phyloP scores from a whole-genome alignment of 2,113 vertebrate species.

The Terrapene triunguis region DNA sequence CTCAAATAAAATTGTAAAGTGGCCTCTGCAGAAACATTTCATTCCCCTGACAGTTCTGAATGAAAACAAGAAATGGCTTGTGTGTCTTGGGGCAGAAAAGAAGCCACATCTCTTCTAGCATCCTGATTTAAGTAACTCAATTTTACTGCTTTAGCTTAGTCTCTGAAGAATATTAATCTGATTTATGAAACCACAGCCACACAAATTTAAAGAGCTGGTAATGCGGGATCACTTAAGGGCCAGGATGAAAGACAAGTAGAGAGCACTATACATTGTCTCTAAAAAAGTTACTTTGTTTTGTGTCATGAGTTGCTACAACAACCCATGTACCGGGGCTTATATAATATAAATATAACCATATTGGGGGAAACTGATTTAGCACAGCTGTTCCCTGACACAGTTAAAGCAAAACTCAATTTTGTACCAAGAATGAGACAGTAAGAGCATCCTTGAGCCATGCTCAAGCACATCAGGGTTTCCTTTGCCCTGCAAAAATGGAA shows the following conservation, averaged over 20 bases:
- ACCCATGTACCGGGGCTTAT: not conserved
- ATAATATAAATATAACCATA: not conserved
- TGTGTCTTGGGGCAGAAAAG: fast-evolving
- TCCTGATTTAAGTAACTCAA: not conserved
- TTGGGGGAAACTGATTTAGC: not conserved
- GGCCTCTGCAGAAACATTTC: not conserved
- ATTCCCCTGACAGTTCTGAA: not conserved
- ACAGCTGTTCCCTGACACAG: not conserved
- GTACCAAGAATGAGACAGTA: not conserved
- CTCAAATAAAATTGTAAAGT: not conserved
- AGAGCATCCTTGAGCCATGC: not conserved
- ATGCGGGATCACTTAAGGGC: not conserved
- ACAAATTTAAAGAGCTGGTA: not conserved
- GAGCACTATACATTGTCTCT: not conserved
- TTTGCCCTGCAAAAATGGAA: not conserved
- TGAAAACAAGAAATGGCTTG: not conserved
- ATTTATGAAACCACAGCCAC: not conserved
- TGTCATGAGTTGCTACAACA: not conserved
- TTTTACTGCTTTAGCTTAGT: not conserved
- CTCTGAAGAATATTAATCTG: not conserved
- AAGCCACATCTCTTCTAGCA: not conserved
- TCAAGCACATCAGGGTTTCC: not conserved
- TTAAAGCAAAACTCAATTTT: not conserved
- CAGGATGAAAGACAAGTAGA: not conserved
- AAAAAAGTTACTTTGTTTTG: not conserved